A percentile compares a stretch with the other conserved stretches of the same genome.
These are phyloP conservation scores for Popillia japonica DNA, from an alignment of 1,140 invertebrate species.

Conservation along the genomic window DNA sequence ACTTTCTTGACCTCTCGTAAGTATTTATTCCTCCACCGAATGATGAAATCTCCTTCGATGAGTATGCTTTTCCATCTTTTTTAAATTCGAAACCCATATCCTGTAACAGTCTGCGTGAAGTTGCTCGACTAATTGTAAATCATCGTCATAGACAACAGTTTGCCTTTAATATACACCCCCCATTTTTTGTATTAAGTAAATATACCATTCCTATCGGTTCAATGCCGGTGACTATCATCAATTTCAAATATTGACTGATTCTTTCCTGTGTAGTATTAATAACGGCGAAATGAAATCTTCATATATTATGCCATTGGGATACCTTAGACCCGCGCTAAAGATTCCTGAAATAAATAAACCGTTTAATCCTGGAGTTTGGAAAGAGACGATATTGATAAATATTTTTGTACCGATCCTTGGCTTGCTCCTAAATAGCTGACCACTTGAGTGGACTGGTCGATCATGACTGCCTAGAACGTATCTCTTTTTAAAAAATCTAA, in stretches of 20 bases:
- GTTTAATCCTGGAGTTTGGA: slow-evolving; percentile 73
- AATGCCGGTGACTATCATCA: background rate
- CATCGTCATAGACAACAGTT: too few relatives aligned
- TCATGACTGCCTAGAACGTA: slow-evolving; percentile 66
- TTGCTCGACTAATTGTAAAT: too few relatives aligned
- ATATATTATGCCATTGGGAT: slow-evolving; percentile 63
- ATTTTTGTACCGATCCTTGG: slow-evolving; percentile 68
- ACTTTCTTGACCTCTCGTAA: too few relatives aligned
- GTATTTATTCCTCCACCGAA: too few relatives aligned
- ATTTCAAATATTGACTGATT: slow-evolving; percentile 64
- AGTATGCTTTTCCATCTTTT: too few relatives aligned
- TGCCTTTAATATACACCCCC: too few relatives aligned
- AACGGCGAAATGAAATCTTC: slow-evolving; percentile 69
- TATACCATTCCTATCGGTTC: too few relatives aligned
- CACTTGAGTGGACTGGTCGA: slow-evolving; percentile 68
- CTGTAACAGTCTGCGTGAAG: too few relatives aligned
- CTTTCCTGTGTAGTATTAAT: slow-evolving; percentile 60
- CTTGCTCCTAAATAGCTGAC: slow-evolving; percentile 66
- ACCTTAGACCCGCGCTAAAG: slow-evolving; percentile 77
- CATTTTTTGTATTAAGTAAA: too few relatives aligned
- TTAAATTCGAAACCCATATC: too few relatives aligned
- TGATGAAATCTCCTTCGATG: too few relatives aligned
- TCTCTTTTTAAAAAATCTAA: slow-evolving; percentile 64
- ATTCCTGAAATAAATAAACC: slow-evolving; percentile 81
- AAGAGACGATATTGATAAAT: slow-evolving; percentile 64